A percentile compares a stretch with the other conserved stretches of the same genome.
Evolutionary conservation across 1,140 invertebrate species (phyloP).

Genomic region (Planococcus citri): DNA sequence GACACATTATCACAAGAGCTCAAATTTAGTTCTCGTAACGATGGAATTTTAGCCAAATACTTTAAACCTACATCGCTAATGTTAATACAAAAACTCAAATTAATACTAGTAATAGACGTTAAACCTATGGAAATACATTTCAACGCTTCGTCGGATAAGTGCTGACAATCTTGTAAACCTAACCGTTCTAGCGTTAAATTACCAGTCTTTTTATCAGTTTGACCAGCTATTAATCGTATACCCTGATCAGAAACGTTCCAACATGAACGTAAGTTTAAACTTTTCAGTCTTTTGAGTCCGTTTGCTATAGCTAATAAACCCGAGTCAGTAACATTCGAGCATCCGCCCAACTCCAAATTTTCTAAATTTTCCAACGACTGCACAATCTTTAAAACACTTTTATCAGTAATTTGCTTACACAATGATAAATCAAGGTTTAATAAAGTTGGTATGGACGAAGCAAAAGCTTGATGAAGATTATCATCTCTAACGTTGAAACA

Average conservation of each 20-base stretch:
- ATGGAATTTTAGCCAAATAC: conserved; percentile 70
- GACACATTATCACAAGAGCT: conserved; percentile 87
- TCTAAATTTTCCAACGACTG: conserved; percentile 77
- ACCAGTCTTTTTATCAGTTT: conserved; percentile 50
- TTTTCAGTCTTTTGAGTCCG: conserved; percentile 68
- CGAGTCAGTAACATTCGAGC: conserved; percentile 76
- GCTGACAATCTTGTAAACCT: conserved; percentile 86
- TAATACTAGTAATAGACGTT: conserved; percentile 66
- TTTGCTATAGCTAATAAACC: conserved; percentile 72
- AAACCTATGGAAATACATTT: conserved; percentile 69
- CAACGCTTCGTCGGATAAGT: conserved; percentile 79
- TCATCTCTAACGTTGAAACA: conserved; percentile 84
- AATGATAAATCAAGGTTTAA: conserved; percentile 74
- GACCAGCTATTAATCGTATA: conserved; percentile 70
- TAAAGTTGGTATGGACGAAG: conserved; percentile 54
- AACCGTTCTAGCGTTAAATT: conserved; percentile 63
- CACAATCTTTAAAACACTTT: conserved; percentile 65
- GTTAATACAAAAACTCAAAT: conserved; percentile 85
- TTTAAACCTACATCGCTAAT: conserved; percentile 83
- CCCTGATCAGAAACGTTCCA: conserved; percentile 82
- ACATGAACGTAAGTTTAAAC: conserved; percentile 77
- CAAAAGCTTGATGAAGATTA: conserved; percentile 69
- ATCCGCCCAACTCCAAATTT: conserved; percentile 76
- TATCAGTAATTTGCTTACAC: conserved; percentile 89
- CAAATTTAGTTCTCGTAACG: conserved; percentile 74